A percentile compares a stretch with the other conserved stretches of the same genome.
These are phyloP conservation scores for Stenurella melanura DNA, from an alignment of 2,888 invertebrate species.

Conservation along the genomic window DNA sequence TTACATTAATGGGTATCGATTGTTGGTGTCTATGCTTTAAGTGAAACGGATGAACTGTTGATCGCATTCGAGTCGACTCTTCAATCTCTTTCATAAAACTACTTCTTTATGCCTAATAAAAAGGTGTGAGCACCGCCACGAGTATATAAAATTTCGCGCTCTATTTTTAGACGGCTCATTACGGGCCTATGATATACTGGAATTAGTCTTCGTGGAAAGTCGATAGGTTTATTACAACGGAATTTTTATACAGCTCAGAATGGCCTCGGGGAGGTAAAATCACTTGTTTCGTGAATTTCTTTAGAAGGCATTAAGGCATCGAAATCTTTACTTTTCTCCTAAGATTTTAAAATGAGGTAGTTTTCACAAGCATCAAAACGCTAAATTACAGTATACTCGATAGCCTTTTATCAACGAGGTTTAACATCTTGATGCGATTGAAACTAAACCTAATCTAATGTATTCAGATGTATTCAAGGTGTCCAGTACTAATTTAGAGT, in stretches of 20 bases:
- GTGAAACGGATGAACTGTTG: constrained; percentile 15
- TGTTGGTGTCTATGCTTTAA: constrained; percentile 36
- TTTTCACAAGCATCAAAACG: too few species aligned
- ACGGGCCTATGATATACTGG: constrained; percentile 11
- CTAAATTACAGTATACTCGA: too few species aligned
- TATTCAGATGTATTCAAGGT: too few species aligned
- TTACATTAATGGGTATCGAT: constrained; percentile 63
- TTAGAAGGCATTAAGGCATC: too few species aligned
- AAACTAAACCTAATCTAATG: too few species aligned
- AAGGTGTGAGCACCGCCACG: constrained; percentile 16
- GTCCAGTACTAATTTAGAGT: too few species aligned
- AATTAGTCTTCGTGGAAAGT: not conserved
- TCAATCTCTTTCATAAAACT: constrained; percentile 20
- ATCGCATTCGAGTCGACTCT: constrained; percentile 12
- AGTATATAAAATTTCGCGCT: constrained; percentile 9
- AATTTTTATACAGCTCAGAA: not conserved
- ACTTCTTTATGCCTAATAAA: constrained; percentile 11
- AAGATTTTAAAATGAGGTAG: too few species aligned
- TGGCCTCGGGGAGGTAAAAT: too few species aligned
- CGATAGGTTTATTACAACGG: not conserved
- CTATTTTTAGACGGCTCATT: constrained; percentile 29
- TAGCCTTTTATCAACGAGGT: too few species aligned
- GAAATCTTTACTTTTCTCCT: too few species aligned
- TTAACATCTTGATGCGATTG: too few species aligned
- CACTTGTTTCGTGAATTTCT: too few species aligned